Conservation (phyloP, 2,113 vertebrate species). For the Malaclemys terrapin region DNA sequence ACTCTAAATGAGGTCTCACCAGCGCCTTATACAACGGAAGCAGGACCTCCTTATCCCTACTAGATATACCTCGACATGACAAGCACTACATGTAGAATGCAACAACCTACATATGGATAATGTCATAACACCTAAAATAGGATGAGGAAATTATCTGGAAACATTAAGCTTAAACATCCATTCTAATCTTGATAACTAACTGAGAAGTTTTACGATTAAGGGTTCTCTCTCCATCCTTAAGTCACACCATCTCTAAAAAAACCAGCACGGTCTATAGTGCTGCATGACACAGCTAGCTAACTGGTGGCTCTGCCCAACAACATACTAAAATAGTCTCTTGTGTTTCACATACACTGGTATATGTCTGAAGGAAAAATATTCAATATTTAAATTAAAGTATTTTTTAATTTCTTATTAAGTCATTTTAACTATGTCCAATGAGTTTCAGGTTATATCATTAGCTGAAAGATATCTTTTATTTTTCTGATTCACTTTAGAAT, state of each 20-base stretch:
- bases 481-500: background rate
- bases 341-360: background rate
- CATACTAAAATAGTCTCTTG: background rate
- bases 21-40: too few relatives aligned
- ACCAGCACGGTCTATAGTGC: background rate
- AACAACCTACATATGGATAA: background rate
- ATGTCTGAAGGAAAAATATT: background rate
- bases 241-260: background rate
- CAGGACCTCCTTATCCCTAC: too few relatives aligned
- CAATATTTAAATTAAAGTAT: background rate
- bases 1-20: too few relatives aligned
- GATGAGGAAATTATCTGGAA: background rate
- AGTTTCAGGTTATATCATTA: background rate
- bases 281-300: background rate
- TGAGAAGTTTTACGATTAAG: background rate
- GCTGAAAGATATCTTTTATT: background rate
- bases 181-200: background rate
- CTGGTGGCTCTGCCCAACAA: background rate
- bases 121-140: background rate
- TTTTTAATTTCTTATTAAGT: background rate
- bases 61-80: too few relatives aligned
- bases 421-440: background rate
- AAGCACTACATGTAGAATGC: background rate
- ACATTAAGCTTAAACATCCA: background rate
- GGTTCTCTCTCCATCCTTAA: background rate